Evolutionary conservation across 2,888 invertebrate species (phyloP), one percentile per base, ranked within the genome.

Genomic region (Synanthedon andrenaeformis): DNA sequence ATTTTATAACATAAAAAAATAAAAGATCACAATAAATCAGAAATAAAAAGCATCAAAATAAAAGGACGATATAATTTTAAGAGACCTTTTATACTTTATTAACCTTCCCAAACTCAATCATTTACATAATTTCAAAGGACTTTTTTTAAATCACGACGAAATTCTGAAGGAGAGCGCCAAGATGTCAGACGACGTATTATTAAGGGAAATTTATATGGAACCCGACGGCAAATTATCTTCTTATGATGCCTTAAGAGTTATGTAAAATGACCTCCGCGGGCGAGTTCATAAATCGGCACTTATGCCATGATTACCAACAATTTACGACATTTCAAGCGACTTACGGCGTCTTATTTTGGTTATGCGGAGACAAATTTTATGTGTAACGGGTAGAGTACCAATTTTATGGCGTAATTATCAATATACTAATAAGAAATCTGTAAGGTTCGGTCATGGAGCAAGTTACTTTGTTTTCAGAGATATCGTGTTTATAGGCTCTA

Each of bases 111-210:
- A 64, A 64, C 76, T 79, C 76, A 77, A 74, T 72, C 69, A 69
- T 74, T 76, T 67, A 63, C 72, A 72, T 81, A 80, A 81, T 77
- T 79, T 80, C 62, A 50, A 50, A 56, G 59, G 58, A 55, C 55
- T 58, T 42, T 52, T 41, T 42, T 42, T 42, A 52, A 66, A 65
- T 68, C 65, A 60, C 62, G 59, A 54, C 59, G 60, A 58, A 60
- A 58, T 64, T 63, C 56, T 66, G 64, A 53, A 61, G 59, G 53
- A 60, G 45, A 62, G 62, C 60, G 65, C 62, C 61, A 66, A 61
- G 65, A 63, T 62, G 65, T 67, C 68, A 62, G 57, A 54, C 63
- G 66, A 67, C 70, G 62, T 71, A 67, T 76, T 70, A 74, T 76
- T 74, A 77, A 63, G 59, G 66, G 56, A 60, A 69, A 76, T 76